These are phyloP conservation scores for Epinephelus lanceolatus DNA, from an alignment of 2,113 vertebrate genomes.

Conservation along the genomic window DNA sequence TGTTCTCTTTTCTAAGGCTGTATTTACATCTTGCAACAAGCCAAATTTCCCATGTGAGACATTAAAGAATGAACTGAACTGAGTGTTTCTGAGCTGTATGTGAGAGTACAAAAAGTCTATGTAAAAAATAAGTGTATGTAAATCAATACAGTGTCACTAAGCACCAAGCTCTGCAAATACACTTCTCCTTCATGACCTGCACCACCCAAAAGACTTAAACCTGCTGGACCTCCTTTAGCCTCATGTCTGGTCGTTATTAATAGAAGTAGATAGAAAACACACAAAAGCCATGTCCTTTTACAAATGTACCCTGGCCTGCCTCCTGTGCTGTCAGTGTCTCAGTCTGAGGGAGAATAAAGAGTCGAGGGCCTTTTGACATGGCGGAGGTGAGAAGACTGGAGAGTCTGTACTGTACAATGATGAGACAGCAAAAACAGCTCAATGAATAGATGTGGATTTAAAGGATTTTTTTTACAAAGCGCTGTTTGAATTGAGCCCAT, in stretches of 20 bases:
- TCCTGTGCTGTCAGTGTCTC: slow-evolving; percentile 21
- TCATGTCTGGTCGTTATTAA: neutral
- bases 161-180: too few relatives aligned
- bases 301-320: slow-evolving; percentile 12
- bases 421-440: slow-evolving; percentile 76
- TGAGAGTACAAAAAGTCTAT: neutral
- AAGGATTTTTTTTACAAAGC: slow-evolving; percentile 56
- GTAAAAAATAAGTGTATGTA: neutral
- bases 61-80: neutral
- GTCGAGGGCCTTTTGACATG: slow-evolving; percentile 40
- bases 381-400: slow-evolving; percentile 42
- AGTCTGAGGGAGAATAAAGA: slow-evolving; percentile 56
- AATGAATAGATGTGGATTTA: slow-evolving; percentile 69
- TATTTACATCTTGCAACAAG: neutral
- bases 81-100: neutral
- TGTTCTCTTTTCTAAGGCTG: too few relatives aligned
- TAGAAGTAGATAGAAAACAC: slow-evolving; percentile 21
- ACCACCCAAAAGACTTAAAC: neutral
- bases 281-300: slow-evolving; percentile 38
- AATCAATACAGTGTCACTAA: neutral
- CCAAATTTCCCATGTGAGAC: neutral
- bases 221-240: slow-evolving; percentile 3
- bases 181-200: neutral
- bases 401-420: slow-evolving; percentile 69
- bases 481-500: slow-evolving; percentile 54